Conservation (phyloP, 2,113 vertebrate species). For the Galeopterus variegatus region DNA sequence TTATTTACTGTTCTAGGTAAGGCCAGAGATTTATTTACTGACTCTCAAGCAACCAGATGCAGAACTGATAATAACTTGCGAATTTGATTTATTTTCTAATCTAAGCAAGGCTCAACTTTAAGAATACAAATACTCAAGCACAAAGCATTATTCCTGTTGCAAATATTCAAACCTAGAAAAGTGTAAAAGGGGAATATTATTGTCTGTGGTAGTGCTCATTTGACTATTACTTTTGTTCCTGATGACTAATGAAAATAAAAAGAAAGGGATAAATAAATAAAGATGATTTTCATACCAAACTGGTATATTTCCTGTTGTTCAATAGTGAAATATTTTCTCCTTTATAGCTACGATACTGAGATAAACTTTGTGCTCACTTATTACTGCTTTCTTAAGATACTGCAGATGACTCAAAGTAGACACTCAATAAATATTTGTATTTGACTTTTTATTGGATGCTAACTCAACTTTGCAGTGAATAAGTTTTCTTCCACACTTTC, state of each 20-base stretch:
- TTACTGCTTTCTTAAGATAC: background rate
- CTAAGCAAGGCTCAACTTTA: background rate
- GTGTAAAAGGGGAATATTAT: background rate
- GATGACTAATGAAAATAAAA: background rate
- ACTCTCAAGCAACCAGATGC: background rate
- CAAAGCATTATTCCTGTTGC: background rate
- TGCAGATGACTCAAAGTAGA: background rate
- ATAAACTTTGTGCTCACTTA: background rate
- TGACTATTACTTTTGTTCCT: background rate
- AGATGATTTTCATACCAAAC: background rate
- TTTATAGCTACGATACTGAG: background rate
- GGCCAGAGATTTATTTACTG: constrained; percentile 32
- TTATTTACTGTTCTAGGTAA: constrained; percentile 30
- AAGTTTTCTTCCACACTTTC: background rate
- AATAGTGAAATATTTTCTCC: background rate
- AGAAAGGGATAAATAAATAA: background rate
- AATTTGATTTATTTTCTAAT: constrained; percentile 28
- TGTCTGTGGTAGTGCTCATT: background rate
- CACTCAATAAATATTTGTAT: background rate
- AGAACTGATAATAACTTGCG: constrained; percentile 23
- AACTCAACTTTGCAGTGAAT: background rate
- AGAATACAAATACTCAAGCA: background rate
- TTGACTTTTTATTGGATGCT: background rate
- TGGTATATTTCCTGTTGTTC: background rate
- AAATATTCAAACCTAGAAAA: background rate